Evolutionary conservation across 2,113 vertebrate genomes (phyloP), one percentile per base, ranked within the genome.

Genomic region (Isichthys henryi): DNA sequence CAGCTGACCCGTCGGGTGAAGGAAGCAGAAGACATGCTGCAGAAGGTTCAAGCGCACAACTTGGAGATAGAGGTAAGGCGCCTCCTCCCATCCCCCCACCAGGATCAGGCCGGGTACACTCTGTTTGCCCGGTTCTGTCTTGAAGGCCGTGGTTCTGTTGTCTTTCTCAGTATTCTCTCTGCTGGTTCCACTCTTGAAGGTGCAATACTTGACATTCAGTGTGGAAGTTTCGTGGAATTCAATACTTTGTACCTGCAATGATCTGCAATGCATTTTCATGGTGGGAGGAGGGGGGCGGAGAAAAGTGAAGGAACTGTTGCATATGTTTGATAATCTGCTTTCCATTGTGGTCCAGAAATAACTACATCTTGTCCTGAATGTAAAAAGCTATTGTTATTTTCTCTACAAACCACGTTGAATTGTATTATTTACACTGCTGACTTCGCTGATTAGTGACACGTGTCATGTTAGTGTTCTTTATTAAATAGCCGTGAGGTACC

Each of bases 21-120:
- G 0, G 98, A 99, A 93, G 97, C 98, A 0, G 98, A 99, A 93
- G 98, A 98, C 17, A 92, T 97, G 90, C 94, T 97, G 88, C 97
- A 96, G 94, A 98, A 96, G 88, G 95, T 97, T 49, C 97, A 99
- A 8, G 95, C 74, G 0, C 96, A 98, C 91, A 97, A 95, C 90
- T 0, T 92, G 0, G 97, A 99, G 94, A 95, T 99, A 95, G 98
- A 99, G 97, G 98, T 99, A 93, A 95, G 6, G 62, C 52, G 39
- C 48, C 23, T 39, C 15, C 27, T 23, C 35, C 1, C 35, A 48
- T 13, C 45, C 89, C 43, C 31, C 13, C 0, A 5, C 46, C 23
- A 4, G 45, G 3, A 11, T 84, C 45, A 48, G 39, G 11, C 0
- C 9, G 17, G n/a, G 39, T n/a, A 48, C 17, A 48, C 45, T 48